Evolutionary conservation across 2,888 invertebrate species (phyloP).

Genomic region (Cephonodes hylas): DNA sequence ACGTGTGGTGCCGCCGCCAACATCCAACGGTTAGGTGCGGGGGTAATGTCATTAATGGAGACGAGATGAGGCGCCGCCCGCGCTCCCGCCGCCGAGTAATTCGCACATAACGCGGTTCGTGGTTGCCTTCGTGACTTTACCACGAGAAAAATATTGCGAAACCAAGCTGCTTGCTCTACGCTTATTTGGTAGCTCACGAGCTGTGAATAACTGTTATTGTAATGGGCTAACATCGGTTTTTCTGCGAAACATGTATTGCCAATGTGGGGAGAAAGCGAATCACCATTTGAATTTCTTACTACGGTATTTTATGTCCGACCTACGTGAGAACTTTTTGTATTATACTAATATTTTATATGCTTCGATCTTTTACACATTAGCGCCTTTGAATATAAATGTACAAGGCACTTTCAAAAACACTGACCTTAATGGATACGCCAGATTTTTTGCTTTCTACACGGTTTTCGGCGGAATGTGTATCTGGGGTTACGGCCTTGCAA

Average conservation of each 20-base stretch:
- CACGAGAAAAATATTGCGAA: conserved; percentile 62
- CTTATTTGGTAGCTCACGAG: conserved; percentile 70
- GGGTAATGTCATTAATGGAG: conserved; percentile 7
- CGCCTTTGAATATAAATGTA: neutral
- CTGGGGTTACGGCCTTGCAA: neutral
- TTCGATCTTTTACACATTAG: neutral
- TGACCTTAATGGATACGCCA: neutral
- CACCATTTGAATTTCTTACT: conserved; percentile 11
- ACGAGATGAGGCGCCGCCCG: conserved; percentile 3
- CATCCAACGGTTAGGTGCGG: conserved; percentile 4
- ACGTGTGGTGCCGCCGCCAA: neutral
- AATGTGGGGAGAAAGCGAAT: conserved; percentile 22
- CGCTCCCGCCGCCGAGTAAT: neutral
- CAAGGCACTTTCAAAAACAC: neutral
- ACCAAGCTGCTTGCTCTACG: conserved; percentile 44
- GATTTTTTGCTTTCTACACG: neutral
- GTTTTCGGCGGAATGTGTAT: neutral
- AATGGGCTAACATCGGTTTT: conserved; percentile 47
- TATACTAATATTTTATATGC: neutral
- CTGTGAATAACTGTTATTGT: conserved; percentile 64
- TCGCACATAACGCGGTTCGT: conserved; percentile 16
- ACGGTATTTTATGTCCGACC: neutral
- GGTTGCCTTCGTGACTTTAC: conserved; percentile 53
- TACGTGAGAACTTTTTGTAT: neutral
- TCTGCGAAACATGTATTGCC: conserved; percentile 36